These are phyloP conservation scores for Augochlora pura DNA, from an alignment of 1,140 invertebrate genomes.

Conservation along the genomic window DNA sequence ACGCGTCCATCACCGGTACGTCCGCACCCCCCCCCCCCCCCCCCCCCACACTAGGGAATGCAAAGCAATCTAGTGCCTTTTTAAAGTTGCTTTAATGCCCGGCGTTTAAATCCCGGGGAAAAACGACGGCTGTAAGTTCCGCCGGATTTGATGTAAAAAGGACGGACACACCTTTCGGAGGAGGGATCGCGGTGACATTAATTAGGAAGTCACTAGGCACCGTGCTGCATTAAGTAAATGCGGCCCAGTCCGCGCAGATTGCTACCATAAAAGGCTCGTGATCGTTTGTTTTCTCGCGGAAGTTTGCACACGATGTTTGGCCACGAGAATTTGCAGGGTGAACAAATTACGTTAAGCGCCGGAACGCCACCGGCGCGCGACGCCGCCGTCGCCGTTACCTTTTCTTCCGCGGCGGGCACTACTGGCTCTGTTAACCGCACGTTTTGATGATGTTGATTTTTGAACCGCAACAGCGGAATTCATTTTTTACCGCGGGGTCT, in stretches of 20 bases:
- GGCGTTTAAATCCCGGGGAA: background rate
- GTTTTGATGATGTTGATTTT: constrained; percentile 14
- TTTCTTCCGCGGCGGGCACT: background rate
- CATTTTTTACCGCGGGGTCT: background rate
- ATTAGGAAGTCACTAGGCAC: constrained; percentile 35
- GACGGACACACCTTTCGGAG: constrained; percentile 24
- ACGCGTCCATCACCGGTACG: too few relatives aligned
- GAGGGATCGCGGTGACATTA: constrained; percentile 41
- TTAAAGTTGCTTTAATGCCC: background rate
- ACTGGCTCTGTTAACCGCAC: background rate
- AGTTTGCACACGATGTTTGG: constrained; percentile 23
- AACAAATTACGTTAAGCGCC: constrained; percentile 32
- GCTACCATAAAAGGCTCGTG: constrained; percentile 41
- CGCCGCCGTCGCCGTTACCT: background rate
- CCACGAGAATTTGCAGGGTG: constrained; percentile 24
- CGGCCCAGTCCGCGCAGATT: constrained; percentile 32
- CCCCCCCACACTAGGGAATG: too few relatives aligned
- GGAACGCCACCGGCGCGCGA: background rate
- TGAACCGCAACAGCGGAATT: background rate
- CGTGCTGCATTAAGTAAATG: constrained; percentile 47
- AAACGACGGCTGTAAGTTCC: background rate
- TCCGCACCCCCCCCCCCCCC: too few relatives aligned
- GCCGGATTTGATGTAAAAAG: constrained; percentile 14
- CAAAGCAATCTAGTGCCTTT: background rate
- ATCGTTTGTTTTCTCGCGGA: constrained; percentile 39